Conservation (phyloP, 2,113 vertebrate species). For the Okapia johnstoni region DNA sequence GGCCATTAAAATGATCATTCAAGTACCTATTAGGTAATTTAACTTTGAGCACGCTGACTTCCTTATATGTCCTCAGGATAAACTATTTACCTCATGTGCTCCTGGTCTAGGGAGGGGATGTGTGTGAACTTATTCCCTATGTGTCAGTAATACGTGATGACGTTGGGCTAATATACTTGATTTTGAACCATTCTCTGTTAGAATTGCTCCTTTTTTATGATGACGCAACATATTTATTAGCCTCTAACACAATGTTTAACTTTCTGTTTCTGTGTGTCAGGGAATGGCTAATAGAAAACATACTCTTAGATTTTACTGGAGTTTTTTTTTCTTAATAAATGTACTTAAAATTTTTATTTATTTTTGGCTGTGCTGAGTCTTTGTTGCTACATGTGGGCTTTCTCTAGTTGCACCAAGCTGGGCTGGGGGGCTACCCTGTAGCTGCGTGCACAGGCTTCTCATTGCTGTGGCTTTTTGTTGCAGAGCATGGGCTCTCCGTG, state of each 20-base stretch:
- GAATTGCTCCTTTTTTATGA: not conserved
- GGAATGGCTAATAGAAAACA: not conserved
- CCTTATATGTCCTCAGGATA: not conserved
- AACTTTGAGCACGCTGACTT: not conserved
- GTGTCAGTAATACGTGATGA: not conserved
- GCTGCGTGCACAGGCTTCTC: not conserved
- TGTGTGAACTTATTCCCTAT: not conserved
- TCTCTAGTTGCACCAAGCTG: not conserved
- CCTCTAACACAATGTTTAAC: not conserved
- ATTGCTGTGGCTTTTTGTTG: not conserved
- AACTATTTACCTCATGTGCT: not conserved
- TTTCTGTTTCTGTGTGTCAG: not conserved
- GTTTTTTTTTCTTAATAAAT: not conserved
- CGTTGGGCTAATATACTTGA: not conserved
- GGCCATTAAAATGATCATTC: not conserved
- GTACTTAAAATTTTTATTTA: not conserved
- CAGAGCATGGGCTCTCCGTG: accelerated
- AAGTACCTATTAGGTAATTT: not conserved
- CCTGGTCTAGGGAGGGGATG: not conserved
- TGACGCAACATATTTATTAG: not conserved
- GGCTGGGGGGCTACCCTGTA: not conserved
- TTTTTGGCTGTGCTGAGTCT: not conserved
- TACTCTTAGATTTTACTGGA: not conserved
- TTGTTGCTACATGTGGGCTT: not conserved
- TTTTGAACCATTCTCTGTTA: not conserved